phyloP scores from a whole-genome alignment of 2,113 vertebrate genomes.

The Microcebus jonahi region DNA sequence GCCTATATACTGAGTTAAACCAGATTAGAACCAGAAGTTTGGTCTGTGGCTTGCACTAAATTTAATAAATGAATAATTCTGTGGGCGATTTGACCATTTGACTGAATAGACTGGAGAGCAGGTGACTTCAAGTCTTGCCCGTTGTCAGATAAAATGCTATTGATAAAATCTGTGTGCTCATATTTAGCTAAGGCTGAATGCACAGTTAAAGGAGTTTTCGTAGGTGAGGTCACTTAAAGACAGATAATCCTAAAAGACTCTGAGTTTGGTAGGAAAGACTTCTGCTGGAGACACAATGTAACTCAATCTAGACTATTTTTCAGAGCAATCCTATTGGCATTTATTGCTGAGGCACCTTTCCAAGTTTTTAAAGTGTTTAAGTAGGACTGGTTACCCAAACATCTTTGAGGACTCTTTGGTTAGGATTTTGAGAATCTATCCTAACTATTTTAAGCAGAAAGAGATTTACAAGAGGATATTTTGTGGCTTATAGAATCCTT shows the following conservation, averaged over 20 bases:
- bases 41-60: not conserved
- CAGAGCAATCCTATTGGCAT: not conserved
- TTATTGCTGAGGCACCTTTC: not conserved
- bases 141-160: not conserved
- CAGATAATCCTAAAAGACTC: not conserved
- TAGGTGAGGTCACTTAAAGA: not conserved
- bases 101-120: not conserved
- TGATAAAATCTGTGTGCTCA: not conserved
- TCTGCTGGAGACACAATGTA: not conserved
- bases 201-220: not conserved
- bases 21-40: not conserved
- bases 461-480: not conserved
- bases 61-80: not conserved
- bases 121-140: not conserved
- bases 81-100: not conserved
- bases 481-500: constrained; percentile 10
- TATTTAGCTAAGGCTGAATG: not conserved
- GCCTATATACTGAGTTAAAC: not conserved
- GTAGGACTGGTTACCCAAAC: not conserved
- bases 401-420: not conserved
- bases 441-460: constrained; percentile 4
- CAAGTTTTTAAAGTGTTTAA: not conserved
- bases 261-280: not conserved
- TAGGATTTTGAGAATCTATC: not conserved
- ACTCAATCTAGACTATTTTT: not conserved